Conservation (phyloP, 2,888 invertebrate genomes). For the Tenodera sinensis region DNA sequence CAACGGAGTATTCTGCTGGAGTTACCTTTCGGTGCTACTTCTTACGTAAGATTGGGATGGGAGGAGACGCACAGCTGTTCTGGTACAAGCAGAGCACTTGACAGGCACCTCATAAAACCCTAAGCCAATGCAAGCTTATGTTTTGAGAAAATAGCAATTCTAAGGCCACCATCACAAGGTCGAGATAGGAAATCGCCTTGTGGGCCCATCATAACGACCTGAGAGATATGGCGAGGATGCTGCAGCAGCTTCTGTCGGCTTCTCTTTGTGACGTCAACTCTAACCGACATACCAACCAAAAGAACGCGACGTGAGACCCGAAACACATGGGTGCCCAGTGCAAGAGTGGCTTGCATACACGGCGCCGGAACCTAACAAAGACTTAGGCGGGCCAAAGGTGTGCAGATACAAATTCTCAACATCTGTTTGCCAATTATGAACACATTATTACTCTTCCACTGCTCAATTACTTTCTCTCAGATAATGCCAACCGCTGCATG, state of each 20-base stretch:
- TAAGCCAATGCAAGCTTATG: background rate
- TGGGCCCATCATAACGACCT: background rate
- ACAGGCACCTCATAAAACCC: background rate
- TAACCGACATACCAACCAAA: constrained; percentile 7
- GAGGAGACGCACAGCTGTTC: too few species aligned
- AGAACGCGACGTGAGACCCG: background rate
- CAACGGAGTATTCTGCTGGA: too few species aligned
- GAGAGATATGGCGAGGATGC: background rate
- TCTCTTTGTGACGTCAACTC: constrained; percentile 13
- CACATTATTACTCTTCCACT: too few species aligned
- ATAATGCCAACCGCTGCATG: too few species aligned
- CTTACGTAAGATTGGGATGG: too few species aligned
- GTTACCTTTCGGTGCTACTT: too few species aligned
- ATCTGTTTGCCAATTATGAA: too few species aligned
- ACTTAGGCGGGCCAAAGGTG: too few species aligned
- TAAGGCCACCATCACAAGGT: background rate
- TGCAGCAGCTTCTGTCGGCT: constrained; percentile 9
- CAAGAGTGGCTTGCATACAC: background rate
- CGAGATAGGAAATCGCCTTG: background rate
- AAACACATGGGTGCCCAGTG: background rate
- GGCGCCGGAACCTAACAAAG: too few species aligned
- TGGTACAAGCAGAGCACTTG: too few species aligned
- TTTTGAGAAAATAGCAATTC: background rate
- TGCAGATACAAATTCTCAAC: too few species aligned
- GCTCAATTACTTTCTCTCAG: too few species aligned